A percentile compares a stretch with the other conserved stretches of the same genome.
Evolutionary conservation across 2,113 vertebrate species (phyloP).

Genomic region (Mesocricetus auratus): DNA sequence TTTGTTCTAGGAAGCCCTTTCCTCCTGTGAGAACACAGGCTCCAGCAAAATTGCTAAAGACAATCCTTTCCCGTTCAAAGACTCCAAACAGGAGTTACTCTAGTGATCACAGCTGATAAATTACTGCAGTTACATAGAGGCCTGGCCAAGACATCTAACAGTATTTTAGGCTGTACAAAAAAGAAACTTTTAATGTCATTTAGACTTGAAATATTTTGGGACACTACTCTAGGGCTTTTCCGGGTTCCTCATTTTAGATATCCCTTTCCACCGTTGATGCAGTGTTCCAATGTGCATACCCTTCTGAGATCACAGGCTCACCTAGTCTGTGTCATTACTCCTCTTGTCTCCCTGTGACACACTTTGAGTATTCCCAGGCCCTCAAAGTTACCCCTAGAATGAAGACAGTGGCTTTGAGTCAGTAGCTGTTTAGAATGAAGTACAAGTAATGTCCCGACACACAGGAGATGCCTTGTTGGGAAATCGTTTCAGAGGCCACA

Average conservation of each 20-base stretch:
- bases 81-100: conserved; percentile 6
- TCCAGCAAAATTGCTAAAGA: conserved; percentile 43
- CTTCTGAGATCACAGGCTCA: neutral
- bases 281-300: neutral
- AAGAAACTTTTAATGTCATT: neutral
- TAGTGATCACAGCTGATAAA: conserved; percentile 38
- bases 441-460: neutral
- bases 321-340: neutral
- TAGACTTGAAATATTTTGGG: neutral
- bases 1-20: conserved; percentile 45
- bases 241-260: neutral
- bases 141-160: neutral
- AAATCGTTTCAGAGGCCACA: neutral
- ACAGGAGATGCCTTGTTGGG: neutral
- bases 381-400: neutral
- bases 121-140: conserved; percentile 5
- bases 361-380: neutral
- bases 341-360: neutral
- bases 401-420: neutral
- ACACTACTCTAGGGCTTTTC: neutral
- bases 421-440: conserved; percentile 24
- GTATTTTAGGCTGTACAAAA: neutral
- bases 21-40: conserved; percentile 41
- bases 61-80: conserved; percentile 40
- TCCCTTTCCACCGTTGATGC: neutral